Conservation (phyloP, 1,140 invertebrate genomes). For the Drosophila tani region DNA sequence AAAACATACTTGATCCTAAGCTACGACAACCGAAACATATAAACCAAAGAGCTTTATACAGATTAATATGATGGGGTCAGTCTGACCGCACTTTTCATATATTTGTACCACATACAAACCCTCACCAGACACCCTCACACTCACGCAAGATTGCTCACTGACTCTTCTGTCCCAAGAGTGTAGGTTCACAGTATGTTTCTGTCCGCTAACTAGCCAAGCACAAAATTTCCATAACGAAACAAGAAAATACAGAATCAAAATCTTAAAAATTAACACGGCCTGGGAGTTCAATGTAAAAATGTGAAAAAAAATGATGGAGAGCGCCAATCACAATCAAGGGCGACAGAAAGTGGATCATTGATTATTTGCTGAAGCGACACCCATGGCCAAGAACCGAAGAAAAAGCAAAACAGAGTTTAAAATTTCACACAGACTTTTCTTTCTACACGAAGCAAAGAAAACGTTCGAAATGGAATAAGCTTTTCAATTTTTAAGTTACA, state of each 20-base stretch:
- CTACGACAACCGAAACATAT: conserved; percentile 45
- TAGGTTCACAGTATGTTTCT: conserved; percentile 65
- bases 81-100: conserved; percentile 35
- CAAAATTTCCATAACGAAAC: conserved; percentile 69
- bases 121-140: background rate
- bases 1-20: conserved; percentile 45
- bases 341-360: background rate
- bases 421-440: conserved; percentile 59
- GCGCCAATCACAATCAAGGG: too few relatives aligned
- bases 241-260: conserved; percentile 51
- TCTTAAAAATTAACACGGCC: conserved; percentile 77
- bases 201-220: conserved; percentile 72
- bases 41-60: conserved; percentile 75
- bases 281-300: conserved; percentile 16
- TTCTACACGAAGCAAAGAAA: conserved; percentile 50
- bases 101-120: conserved; percentile 39
- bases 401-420: conserved; percentile 27
- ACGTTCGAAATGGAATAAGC: conserved; percentile 53
- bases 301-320: background rate
- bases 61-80: conserved; percentile 39
- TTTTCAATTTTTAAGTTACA: conserved; percentile 84
- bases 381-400: conserved; percentile 29
- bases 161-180: conserved; percentile 31
- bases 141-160: conserved; percentile 45
- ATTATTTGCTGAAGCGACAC: conserved; percentile 1